Evolutionary conservation across 1,140 invertebrate species (phyloP), one percentile per base, ranked within the genome.

Genomic region (Thaumatotibia leucotreta): DNA sequence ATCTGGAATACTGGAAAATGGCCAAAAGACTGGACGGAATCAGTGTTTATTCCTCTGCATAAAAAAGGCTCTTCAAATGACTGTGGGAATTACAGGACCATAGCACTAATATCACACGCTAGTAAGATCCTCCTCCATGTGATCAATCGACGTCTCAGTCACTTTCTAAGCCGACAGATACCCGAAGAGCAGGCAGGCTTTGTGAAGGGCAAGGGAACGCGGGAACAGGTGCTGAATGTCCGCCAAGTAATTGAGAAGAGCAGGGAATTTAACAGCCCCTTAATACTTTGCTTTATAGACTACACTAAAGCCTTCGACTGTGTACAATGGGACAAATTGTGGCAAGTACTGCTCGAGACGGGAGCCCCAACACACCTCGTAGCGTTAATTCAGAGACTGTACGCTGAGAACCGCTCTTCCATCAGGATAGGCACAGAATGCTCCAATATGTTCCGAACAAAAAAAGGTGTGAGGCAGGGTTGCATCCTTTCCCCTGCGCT

Each of bases 41-140:
- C 70, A 1, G 2, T 67, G 4, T 17, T 70, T 10, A 63, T 75
- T 9, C 71, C 68, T 24, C 17, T 74, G 23, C 54, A 74, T 27
- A 72, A 76, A 29, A 76, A 70, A 62, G 66, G 69, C 5, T 74
- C 67, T 2, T 65, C 62, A 4, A 69, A 54, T 54, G 50, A 20
- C 4, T 72, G 69, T 20, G 14, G 52, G 2, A 64, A 64, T 17
- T 68, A 64, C 29, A 68, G 67, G 17, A 68, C 63, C 0, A 58
- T 68, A 9, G 62, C 69, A 8, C 65, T 74, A 8, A 71, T 74
- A 65, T 69, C 67, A 2, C 68, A 75, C 64, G 66, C 52, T 1
- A 75, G 73, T 35, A 75, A 75, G 39, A 72, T 72, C 11, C 24
- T 75, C n/a, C 64, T 74, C 0, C 31, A 74, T 9, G 11, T 74